Percentiles rank a stretch among this genome's conserved stretches.
These are phyloP conservation scores for Emydura subglobosa DNA, from an alignment of 2,113 vertebrate genomes.

Conservation along the genomic window DNA sequence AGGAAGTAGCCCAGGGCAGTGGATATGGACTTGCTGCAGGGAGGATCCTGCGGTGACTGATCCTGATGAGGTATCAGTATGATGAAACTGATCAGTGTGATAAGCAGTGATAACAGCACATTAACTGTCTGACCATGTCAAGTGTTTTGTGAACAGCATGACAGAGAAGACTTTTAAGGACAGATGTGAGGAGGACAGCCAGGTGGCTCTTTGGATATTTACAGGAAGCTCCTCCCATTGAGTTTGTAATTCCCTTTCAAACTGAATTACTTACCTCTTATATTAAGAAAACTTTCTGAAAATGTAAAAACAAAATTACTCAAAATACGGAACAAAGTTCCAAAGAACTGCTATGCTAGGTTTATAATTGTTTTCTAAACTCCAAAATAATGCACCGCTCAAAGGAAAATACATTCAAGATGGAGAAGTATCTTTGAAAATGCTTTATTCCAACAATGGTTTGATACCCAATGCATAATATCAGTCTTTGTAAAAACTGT, in stretches of 20 bases:
- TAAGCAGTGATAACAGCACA: neutral
- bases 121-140: neutral
- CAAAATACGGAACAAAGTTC: neutral
- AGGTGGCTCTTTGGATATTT: neutral
- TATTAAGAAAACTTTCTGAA: neutral
- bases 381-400: neutral
- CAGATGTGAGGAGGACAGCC: neutral
- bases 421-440: neutral
- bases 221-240: neutral
- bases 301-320: accelerated
- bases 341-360: neutral
- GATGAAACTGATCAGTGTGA: neutral
- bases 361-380: neutral
- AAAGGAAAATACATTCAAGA: neutral
- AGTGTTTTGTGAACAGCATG: accelerated
- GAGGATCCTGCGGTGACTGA: neutral
- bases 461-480: too few relatives aligned
- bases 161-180: neutral
- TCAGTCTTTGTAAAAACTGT: too few relatives aligned
- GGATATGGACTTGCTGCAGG: neutral
- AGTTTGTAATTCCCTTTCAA: too few relatives aligned
- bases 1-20: neutral
- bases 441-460: too few relatives aligned
- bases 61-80: neutral
- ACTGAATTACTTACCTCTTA: too few relatives aligned